Evolutionary conservation across 2,888 invertebrate species (phyloP).

Genomic region (Drosophila borealis): DNA sequence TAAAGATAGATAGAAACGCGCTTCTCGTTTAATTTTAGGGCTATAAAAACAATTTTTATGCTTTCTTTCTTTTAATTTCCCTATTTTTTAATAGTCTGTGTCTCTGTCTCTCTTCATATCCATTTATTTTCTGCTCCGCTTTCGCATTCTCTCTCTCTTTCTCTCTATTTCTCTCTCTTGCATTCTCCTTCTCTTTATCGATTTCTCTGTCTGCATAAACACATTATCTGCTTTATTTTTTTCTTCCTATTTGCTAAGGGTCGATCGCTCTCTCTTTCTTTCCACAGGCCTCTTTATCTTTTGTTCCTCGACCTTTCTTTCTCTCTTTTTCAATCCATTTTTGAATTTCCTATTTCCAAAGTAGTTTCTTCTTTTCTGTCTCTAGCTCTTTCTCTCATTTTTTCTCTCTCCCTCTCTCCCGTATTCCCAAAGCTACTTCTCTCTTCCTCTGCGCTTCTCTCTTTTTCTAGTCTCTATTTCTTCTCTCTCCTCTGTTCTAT

Average conservation of each 20-base stretch:
- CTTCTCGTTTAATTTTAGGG: no score
- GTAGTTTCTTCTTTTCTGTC: not conserved
- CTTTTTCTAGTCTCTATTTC: not conserved
- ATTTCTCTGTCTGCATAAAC: not conserved
- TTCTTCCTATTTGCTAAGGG: no score
- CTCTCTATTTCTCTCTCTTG: not conserved
- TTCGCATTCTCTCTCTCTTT: not conserved
- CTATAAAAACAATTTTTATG: no score
- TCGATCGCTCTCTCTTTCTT: not conserved
- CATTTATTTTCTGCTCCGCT: not conserved
- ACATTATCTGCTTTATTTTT: no score
- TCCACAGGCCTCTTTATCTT: no score
- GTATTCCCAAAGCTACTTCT: no score
- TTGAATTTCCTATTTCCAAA: not conserved
- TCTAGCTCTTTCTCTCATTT: not conserved
- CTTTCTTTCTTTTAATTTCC: no score
- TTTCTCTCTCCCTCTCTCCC: not conserved
- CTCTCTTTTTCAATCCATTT: not conserved
- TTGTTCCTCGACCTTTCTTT: not conserved
- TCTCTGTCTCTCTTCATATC: not conserved
- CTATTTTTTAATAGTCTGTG: no score
- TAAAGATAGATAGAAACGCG: not conserved
- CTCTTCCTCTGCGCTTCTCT: not conserved
- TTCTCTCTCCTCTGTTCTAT: not conserved
- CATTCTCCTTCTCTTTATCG: not conserved